Evolutionary conservation across 2,113 vertebrate genomes (phyloP).

Genomic region (Opisthocomus hoazin): DNA sequence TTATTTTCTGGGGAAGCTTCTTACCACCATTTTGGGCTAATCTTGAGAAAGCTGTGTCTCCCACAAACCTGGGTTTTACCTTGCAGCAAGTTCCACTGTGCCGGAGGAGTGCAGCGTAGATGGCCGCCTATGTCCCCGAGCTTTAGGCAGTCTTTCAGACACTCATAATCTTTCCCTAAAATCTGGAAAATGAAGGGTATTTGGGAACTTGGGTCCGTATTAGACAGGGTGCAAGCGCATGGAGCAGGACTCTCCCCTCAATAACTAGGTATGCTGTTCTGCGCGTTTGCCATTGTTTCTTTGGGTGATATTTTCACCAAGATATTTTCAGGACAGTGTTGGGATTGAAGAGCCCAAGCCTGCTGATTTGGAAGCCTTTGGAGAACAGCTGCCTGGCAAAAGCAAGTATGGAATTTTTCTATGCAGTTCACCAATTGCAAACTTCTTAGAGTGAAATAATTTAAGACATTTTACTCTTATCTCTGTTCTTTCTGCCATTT

Average conservation of each 20-base stretch:
- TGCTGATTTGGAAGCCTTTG: background rate
- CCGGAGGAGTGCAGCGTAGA: fast-evolving
- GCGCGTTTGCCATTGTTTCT: background rate
- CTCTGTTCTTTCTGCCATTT: background rate
- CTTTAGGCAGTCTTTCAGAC: background rate
- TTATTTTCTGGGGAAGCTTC: background rate
- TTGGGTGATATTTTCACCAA: background rate
- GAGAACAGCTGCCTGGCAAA: constrained; percentile 1
- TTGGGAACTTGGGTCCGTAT: background rate
- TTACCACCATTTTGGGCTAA: background rate
- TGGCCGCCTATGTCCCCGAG: background rate
- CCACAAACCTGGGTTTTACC: background rate
- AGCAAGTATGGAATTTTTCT: background rate
- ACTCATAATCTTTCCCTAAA: background rate
- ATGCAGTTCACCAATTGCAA: background rate
- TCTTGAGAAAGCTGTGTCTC: background rate
- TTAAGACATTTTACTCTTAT: background rate
- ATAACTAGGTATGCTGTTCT: background rate
- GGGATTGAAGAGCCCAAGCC: background rate
- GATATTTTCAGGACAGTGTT: background rate
- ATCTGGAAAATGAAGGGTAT: background rate
- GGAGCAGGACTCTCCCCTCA: background rate
- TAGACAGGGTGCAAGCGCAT: fast-evolving
- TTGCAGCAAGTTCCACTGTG: background rate
- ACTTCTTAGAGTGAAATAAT: background rate